These are phyloP conservation scores for Nannobrachium achirus DNA, from an alignment of 2,113 vertebrate species.

Conservation along the genomic window DNA sequence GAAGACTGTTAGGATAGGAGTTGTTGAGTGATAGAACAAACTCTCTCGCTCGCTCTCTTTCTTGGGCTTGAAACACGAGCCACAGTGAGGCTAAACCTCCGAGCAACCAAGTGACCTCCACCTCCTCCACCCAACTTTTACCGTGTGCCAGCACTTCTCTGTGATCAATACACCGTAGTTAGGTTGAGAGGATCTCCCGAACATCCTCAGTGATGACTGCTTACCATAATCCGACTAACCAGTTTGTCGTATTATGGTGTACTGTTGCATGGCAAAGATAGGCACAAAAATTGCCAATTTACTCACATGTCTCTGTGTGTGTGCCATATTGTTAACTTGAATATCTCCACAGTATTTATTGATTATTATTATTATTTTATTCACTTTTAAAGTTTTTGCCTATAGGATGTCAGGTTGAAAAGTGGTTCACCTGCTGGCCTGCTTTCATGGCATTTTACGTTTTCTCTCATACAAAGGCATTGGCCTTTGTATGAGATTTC, in stretches of 20 bases:
- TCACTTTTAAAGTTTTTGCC: no score
- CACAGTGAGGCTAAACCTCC: slow-evolving; percentile 16
- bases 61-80: slow-evolving; percentile 57
- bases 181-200: slow-evolving; percentile 1
- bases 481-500: not conserved
- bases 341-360: no score
- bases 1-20: not conserved
- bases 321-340: no score
- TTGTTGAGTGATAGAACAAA: slow-evolving; percentile 20
- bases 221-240: no score
- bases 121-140: slow-evolving; percentile 48
- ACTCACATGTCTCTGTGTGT: no score
- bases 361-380: no score
- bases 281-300: no score
- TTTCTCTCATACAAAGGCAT: no score
- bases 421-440: slow-evolving; percentile 7
- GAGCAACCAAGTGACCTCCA: slow-evolving; percentile 58
- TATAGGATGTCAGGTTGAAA: no score
- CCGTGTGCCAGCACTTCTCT: slow-evolving; percentile 53
- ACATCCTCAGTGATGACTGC: not conserved
- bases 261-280: no score
- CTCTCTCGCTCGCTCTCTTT: slow-evolving; percentile 27
- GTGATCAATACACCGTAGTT: slow-evolving; percentile 46
- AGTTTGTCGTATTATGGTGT: no score
- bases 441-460: not conserved